Base-by-base conservation (phyloP, 2,888 invertebrate species). In the Sinelater perroti region DNA sequence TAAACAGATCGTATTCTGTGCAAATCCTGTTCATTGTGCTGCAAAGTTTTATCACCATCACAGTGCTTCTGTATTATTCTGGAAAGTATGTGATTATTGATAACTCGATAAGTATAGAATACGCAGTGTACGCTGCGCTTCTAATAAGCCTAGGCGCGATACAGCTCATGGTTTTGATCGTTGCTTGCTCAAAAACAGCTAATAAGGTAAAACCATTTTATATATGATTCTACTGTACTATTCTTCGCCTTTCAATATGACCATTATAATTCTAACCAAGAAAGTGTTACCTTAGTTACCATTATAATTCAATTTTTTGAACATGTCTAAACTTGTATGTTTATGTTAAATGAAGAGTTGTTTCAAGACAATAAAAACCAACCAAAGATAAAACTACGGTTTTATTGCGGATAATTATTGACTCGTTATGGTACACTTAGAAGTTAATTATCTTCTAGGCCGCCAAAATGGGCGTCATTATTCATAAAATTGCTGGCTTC, bases 401-500 rank as follows among this genome's bases (percentile, higher is more conserved):
- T n/a, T n/a, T n/a, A n/a, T n/a, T n/a, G n/a, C n/a, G n/a, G n/a
- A n/a, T n/a, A n/a, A n/a, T n/a, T n/a, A n/a, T n/a, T n/a, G n/a
- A n/a, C n/a, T n/a, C n/a, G n/a, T n/a, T n/a, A n/a, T n/a, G n/a
- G n/a, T n/a, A n/a, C n/a, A n/a, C n/a, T n/a, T n/a, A n/a, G n/a
- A n/a, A n/a, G n/a, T n/a, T n/a, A n/a, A n/a, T n/a, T n/a, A n/a
- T 36, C 7, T 53, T 53, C 11, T 17, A 53, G 53, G 35, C 45
- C 6, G 10, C 24, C 4, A 53, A 45, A 26, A 53, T 36, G 5
- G 53, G 45, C 3, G 18, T 21, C 13, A 24, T 53, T n/a, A 44
- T 53, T 21, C 44, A 54, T n/a, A 30, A 31, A n/a, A 10, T 24
- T 26, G 16, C 36, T 1, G 7, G 28, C 10, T 14, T 47, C 1